Conservation (phyloP, 2,113 vertebrate species). For the Stomatorhinus ivindoensis region DNA sequence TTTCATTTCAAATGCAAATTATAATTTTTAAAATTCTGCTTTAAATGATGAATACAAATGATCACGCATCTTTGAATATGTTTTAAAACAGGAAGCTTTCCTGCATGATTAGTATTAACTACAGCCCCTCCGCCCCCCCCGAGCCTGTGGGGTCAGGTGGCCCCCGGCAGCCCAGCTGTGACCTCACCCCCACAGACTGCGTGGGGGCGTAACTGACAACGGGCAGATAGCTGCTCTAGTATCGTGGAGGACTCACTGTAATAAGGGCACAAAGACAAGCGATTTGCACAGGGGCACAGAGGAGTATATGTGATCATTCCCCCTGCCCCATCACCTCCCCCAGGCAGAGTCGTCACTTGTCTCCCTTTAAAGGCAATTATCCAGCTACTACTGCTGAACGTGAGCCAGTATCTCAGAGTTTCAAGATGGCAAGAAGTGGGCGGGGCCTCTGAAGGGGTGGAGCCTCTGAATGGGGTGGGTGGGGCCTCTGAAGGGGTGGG, state of each 20-base stretch:
- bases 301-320: neutral
- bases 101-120: neutral
- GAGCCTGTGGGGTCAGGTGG: neutral
- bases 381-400: conserved; percentile 31
- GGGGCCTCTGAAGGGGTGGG: conserved; percentile 21
- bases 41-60: neutral
- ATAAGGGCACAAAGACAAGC: neutral
- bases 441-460: conserved; percentile 13
- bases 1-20: neutral
- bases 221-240: neutral
- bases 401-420: conserved; percentile 12
- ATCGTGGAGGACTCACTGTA: neutral
- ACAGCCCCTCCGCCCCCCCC: neutral
- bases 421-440: conserved; percentile 15
- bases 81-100: neutral
- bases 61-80: neutral
- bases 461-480: conserved; percentile 15
- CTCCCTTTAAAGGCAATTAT: conserved; percentile 33
- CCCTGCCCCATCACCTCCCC: conserved; percentile 10
- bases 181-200: neutral
- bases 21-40: neutral
- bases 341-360: conserved; percentile 24
- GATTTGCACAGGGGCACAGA: neutral
- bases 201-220: neutral
- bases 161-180: neutral